Evolutionary conservation across 2,797 vertebrate species (phyloP).

Genomic region (Ceryle rudis): DNA sequence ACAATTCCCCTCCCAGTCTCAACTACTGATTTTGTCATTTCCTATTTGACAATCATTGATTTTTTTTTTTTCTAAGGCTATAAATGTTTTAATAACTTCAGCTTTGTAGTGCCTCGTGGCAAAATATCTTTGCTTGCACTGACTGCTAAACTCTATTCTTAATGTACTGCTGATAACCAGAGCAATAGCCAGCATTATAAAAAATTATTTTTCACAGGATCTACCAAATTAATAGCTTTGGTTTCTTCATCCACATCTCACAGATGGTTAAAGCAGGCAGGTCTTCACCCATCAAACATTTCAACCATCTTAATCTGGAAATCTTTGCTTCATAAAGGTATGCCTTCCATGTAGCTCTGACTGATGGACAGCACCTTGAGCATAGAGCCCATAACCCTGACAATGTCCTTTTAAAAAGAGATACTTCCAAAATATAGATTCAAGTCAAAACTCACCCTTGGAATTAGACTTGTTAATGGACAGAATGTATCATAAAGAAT

Average conservation of each 20-base stretch:
- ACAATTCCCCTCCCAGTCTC: slow-evolving; percentile 33
- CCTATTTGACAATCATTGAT: slow-evolving; percentile 59
- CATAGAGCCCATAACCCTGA: not conserved
- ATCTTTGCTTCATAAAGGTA: not conserved
- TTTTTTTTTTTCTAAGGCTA: slow-evolving; percentile 39
- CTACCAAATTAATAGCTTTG: slow-evolving; percentile 17
- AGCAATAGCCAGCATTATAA: slow-evolving; percentile 3
- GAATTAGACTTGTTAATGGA: not conserved
- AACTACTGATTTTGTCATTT: slow-evolving; percentile 52
- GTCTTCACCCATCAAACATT: not conserved
- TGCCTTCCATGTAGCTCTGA: not conserved
- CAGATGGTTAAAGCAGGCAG: not conserved
- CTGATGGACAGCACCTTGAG: not conserved
- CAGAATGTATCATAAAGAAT: slow-evolving; percentile 14
- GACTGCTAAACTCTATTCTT: slow-evolving; percentile 48
- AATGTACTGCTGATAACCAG: slow-evolving; percentile 13
- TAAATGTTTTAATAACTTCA: slow-evolving; percentile 74
- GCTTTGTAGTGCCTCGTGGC: slow-evolving; percentile 56
- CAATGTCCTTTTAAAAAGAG: slow-evolving; percentile 1
- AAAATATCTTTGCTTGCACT: slow-evolving; percentile 52
- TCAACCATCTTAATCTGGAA: not conserved
- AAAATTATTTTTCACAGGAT: slow-evolving; percentile 10
- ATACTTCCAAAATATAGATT: slow-evolving; percentile 2
- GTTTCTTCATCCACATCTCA: not conserved
- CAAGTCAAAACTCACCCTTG: not conserved